Conservation (phyloP, 2,113 vertebrate species). For the Onychostoma macrolepis region DNA sequence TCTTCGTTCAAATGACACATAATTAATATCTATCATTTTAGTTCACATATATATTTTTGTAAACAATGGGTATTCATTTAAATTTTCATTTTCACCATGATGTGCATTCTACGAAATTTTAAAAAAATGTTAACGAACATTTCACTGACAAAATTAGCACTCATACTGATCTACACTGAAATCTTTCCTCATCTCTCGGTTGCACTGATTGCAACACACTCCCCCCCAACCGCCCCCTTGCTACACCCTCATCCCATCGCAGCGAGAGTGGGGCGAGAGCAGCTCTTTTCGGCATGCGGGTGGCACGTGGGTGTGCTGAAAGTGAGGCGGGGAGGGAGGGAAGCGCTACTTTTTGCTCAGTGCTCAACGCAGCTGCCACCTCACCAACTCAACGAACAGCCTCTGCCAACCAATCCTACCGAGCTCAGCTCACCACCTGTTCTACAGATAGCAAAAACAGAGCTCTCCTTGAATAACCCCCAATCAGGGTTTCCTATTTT, state of each 20-base stretch:
- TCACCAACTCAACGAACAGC: slow-evolving; percentile 44
- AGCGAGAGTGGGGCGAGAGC: slow-evolving; percentile 26
- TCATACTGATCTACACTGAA: neutral
- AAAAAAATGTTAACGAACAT: neutral
- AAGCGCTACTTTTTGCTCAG: slow-evolving; percentile 50
- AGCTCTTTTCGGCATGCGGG: slow-evolving; percentile 28
- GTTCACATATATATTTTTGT: neutral
- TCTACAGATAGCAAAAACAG: slow-evolving; percentile 42
- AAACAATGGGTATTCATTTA: neutral
- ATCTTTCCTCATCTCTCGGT: slow-evolving; percentile 7
- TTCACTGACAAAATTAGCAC: neutral
- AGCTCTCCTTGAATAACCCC: slow-evolving; percentile 32
- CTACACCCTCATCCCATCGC: slow-evolving; percentile 1
- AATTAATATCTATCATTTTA: neutral
- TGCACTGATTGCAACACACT: slow-evolving; percentile 36
- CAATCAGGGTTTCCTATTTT: slow-evolving; percentile 15
- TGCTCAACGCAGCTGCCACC: slow-evolving; percentile 40
- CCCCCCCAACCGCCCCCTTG: neutral
- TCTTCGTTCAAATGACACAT: too few species aligned
- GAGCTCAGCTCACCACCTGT: slow-evolving; percentile 59
- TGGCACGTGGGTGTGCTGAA: slow-evolving; percentile 46
- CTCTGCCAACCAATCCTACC: slow-evolving; percentile 48
- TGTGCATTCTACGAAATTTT: neutral
- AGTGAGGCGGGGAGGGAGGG: slow-evolving; percentile 8
- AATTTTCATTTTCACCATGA: neutral